Base-by-base conservation (phyloP, 2,888 invertebrate genomes). In the Shargacucullia verbasci region DNA sequence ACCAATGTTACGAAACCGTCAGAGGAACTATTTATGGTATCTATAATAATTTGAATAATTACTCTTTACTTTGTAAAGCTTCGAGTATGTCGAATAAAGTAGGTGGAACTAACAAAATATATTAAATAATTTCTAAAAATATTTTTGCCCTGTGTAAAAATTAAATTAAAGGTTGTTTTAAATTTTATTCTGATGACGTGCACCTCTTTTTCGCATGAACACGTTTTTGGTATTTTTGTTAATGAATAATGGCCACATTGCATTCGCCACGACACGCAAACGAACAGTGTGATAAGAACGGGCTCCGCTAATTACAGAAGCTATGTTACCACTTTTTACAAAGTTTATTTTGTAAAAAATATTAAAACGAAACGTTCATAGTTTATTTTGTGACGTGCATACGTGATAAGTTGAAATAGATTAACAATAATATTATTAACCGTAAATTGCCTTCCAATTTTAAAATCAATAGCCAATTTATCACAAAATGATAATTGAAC, bases 201-300 rank as follows among this genome's bases (percentile, higher is more conserved):
- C 15, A 20, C 14, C 29, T 7, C 1, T 37, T 31, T 41, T 62
- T 41, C n/a, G 46, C 34, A 45, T 46, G 46, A 47, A 47, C 46
- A 27, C 9, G 14, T 59, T 59, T 72, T 43, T 15, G 52, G 49
- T 57, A 63, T 69, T 69, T 56, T 50, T 14, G 15, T 70, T n/a
- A 5, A 47, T 44, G 40, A 63, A 70, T 73, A 48, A 68, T 33
- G 50, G 37, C 11, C 70, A 48, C 74, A 52, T 55, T 73, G 49
- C 50, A 33, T 31, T 31, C 46, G 45, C 15, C 35, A 45, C 29
- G 27, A 69, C 66, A 67, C 68, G 66, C 66, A 72, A 72, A 29
- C 52, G 0, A 38, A 2, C 13, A 8, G 13, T 15, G 5, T 66
- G 73, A 67, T 72, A 67, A 67, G 39, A 13, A 39, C 43, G 7